Conservation (phyloP, 2,797 vertebrate genomes). For the Anas flavirostris region DNA sequence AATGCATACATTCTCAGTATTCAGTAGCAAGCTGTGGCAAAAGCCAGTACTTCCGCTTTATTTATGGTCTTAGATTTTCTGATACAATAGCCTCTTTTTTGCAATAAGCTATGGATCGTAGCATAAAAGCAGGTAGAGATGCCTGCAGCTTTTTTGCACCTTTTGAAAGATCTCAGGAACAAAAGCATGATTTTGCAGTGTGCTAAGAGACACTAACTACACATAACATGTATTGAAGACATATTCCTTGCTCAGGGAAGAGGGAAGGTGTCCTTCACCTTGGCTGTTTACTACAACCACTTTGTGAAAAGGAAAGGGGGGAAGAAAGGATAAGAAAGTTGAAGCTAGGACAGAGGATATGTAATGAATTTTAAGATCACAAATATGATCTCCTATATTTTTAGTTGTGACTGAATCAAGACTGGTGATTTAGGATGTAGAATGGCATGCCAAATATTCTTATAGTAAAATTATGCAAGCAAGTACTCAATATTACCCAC, state of each 20-base stretch:
- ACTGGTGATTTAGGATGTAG: neutral
- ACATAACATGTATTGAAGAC: neutral
- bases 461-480: neutral
- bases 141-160: neutral
- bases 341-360: neutral
- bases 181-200: neutral
- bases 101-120: rapidly evolving
- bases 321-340: neutral
- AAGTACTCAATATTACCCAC: neutral
- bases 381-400: neutral
- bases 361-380: neutral
- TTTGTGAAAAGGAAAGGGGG: neutral
- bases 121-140: neutral
- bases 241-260: rapidly evolving
- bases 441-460: neutral
- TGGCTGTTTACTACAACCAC: neutral
- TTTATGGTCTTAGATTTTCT: neutral
- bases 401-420: neutral
- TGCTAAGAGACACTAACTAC: neutral
- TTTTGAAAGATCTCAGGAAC: neutral
- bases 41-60: neutral
- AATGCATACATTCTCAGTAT: neutral
- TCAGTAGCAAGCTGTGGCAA: neutral
- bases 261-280: neutral
- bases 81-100: neutral